phyloP scores from a whole-genome alignment of 2,888 invertebrate species.

The Protophormia terraenovae region DNA sequence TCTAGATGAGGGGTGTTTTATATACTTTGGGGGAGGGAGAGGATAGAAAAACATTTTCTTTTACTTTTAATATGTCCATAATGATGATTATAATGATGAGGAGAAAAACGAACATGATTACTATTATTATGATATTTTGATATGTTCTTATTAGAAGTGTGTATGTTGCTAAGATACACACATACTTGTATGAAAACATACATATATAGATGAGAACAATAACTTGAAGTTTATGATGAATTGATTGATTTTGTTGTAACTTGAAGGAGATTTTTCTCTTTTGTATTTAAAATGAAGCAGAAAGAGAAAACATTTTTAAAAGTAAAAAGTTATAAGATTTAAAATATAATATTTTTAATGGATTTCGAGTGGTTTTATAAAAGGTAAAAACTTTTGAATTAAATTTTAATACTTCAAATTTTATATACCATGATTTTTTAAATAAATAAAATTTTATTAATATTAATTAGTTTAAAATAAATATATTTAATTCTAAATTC shows the following conservation, averaged over 20 bases:
- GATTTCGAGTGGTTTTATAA: no score
- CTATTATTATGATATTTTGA: constrained; percentile 26
- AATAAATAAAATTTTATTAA: no score
- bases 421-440: no score
- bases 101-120: neutral
- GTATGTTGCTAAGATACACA: no score
- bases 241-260: neutral
- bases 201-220: neutral
- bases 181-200: neutral
- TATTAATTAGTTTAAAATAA: no score
- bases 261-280: neutral
- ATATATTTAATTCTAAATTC: no score
- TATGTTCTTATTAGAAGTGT: constrained; percentile 17
- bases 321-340: no score
- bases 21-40: neutral
- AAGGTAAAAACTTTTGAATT: no score
- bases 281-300: no score
- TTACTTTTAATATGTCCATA: constrained; percentile 1
- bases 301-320: no score
- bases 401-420: no score
- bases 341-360: no score
- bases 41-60: neutral
- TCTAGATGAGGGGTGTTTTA: neutral
- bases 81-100: neutral
- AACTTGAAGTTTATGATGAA: neutral